Conservation (phyloP, 35 echinoderm and acorn worm species). For the Anneissia japonica region DNA sequence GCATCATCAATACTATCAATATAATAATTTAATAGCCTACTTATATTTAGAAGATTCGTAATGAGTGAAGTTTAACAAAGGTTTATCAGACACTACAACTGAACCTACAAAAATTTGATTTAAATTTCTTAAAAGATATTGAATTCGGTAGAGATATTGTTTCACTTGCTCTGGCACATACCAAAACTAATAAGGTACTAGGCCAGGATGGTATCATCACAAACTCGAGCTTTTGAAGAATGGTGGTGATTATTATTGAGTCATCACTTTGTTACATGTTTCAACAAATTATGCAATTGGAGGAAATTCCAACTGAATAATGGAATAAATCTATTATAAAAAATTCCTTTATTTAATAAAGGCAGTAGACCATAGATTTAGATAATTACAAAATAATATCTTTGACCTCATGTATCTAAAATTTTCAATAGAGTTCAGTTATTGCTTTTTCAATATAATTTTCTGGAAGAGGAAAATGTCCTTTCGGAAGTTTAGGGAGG, state of each 20-base stretch:
- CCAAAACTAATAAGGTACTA: background rate
- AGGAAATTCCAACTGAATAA: constrained; percentile 1
- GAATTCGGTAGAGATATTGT: background rate
- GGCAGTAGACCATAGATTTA: background rate
- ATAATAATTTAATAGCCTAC: background rate
- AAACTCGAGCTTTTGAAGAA: background rate
- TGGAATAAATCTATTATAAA: background rate
- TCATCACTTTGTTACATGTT: background rate
- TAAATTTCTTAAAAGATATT: background rate
- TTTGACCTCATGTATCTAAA: background rate
- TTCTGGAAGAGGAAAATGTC: background rate
- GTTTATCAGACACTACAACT: background rate
- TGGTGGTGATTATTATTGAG: background rate
- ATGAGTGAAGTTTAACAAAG: too few relatives aligned
- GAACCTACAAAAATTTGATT: background rate
- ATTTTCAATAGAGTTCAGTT: background rate
- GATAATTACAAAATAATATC: constrained; percentile 12
- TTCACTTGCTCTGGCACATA: background rate
- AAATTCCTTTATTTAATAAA: constrained; percentile 6
- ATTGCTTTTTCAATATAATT: background rate
- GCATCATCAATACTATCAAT: too few relatives aligned
- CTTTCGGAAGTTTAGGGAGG: background rate
- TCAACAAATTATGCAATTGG: background rate
- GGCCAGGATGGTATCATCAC: background rate
- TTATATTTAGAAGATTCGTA: background rate